A percentile compares a stretch with the other conserved stretches of the same genome.
These are phyloP conservation scores for Agrenia bidenticulata DNA, from an alignment of 2,888 invertebrate species.

Conservation along the genomic window DNA sequence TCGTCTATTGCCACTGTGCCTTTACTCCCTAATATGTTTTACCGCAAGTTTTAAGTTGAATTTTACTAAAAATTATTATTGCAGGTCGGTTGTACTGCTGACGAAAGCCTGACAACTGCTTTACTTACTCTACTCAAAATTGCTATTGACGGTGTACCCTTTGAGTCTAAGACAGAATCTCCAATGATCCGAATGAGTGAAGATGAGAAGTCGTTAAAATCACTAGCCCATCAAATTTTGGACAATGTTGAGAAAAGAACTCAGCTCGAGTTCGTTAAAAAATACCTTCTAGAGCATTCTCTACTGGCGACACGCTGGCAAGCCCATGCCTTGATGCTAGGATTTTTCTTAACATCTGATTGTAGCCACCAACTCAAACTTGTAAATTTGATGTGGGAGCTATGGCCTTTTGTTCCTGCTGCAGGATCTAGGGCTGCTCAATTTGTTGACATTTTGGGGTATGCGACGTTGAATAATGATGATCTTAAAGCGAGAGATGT, in stretches of 20 bases:
- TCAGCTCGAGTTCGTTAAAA: constrained; percentile 52
- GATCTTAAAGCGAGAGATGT: constrained; percentile 52
- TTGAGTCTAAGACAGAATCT: constrained; percentile 51
- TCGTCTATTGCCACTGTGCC: background rate
- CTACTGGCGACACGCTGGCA: constrained; percentile 70
- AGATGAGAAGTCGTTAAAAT: constrained; percentile 50
- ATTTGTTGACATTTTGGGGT: constrained; percentile 94
- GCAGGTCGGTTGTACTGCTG: constrained; percentile 50
- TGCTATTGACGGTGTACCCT: constrained; percentile 51
- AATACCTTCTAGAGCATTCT: constrained; percentile 50
- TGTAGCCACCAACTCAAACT: constrained; percentile 51
- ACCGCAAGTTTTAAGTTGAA: background rate
- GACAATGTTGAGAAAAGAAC: constrained; percentile 51
- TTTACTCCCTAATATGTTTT: constrained; percentile 1
- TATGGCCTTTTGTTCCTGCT: constrained; percentile 53
- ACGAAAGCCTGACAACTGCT: constrained; percentile 52
- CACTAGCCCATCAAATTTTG: constrained; percentile 51
- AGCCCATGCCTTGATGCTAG: constrained; percentile 81
- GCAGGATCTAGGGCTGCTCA: constrained; percentile 91
- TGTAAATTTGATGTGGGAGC: constrained; percentile 52
- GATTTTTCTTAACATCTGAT: constrained; percentile 56
- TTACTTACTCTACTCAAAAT: constrained; percentile 50
- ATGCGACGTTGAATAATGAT: constrained; percentile 79
- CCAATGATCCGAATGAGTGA: constrained; percentile 49
- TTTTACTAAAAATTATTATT: too few species aligned